These are phyloP conservation scores for Margarornis squamiger DNA, from an alignment of 2,797 vertebrate species.

Conservation along the genomic window DNA sequence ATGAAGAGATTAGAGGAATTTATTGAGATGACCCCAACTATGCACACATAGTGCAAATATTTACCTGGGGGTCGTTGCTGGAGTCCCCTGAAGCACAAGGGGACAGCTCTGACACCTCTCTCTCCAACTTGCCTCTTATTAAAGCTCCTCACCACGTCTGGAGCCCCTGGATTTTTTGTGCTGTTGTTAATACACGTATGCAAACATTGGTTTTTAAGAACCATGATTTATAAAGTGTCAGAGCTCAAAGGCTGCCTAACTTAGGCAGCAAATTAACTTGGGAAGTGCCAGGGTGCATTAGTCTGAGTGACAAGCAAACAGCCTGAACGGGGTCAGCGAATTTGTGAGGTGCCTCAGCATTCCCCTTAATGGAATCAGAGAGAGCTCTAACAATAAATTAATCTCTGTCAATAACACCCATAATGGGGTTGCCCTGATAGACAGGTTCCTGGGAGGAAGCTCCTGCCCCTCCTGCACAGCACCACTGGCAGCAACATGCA, in stretches of 20 bases:
- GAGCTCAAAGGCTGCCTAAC: not conserved
- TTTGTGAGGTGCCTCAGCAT: not conserved
- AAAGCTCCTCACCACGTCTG: not conserved
- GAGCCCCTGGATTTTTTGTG: fast-evolving
- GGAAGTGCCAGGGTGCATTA: constrained; percentile 17
- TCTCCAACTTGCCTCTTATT: not conserved
- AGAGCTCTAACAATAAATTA: not conserved
- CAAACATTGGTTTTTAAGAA: not conserved
- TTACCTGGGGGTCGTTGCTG: not conserved
- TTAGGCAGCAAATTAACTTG: not conserved
- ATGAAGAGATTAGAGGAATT: not conserved
- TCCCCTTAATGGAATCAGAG: constrained; percentile 13
- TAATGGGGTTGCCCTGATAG: not conserved
- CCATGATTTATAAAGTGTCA: not conserved
- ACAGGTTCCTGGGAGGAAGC: not conserved
- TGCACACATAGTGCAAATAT: not conserved
- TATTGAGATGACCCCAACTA: not conserved
- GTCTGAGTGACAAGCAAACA: not conserved
- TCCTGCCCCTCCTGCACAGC: not conserved
- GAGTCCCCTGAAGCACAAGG: not conserved
- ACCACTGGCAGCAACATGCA: fast-evolving
- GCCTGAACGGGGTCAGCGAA: not conserved
- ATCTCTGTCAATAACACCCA: not conserved
- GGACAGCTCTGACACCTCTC: not conserved
- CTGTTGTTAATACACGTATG: not conserved